A percentile compares a stretch with the other conserved stretches of the same genome.
Conservation (phyloP, 2,113 vertebrate genomes). For the Atlantisia rogersi region DNA sequence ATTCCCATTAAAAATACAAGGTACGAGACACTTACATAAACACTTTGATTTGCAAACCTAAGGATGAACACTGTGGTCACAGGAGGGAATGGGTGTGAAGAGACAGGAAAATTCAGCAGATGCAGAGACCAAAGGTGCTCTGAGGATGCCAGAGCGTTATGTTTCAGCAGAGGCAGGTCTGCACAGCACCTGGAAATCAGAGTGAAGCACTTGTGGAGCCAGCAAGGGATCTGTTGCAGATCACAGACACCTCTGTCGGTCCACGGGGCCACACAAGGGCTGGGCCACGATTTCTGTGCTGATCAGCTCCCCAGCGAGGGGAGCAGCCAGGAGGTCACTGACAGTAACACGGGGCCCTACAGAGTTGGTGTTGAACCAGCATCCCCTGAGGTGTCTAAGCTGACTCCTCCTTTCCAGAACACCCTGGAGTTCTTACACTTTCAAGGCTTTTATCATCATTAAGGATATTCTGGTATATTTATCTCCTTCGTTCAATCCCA, state of each 20-base stretch:
- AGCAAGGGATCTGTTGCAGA: background rate
- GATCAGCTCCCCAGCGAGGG: background rate
- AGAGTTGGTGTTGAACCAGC: background rate
- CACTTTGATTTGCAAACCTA: background rate
- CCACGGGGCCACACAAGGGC: background rate
- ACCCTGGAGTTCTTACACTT: background rate
- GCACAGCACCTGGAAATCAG: background rate
- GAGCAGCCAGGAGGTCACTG: background rate
- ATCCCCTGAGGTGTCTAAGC: background rate
- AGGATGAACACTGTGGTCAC: rapidly evolving
- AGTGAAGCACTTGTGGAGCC: background rate
- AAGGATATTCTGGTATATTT: background rate
- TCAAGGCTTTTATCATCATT: background rate
- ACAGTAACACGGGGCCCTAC: rapidly evolving
- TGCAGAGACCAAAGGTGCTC: background rate
- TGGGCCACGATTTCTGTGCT: background rate
- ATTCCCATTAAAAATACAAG: background rate
- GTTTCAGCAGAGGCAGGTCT: background rate
- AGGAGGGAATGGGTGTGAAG: rapidly evolving
- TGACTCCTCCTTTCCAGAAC: background rate
- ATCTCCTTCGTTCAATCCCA: background rate
- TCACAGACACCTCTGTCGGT: rapidly evolving
- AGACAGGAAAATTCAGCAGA: background rate
- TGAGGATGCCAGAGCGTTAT: rapidly evolving
- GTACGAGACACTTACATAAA: rapidly evolving